phyloP scores from a whole-genome alignment of 2,888 invertebrate species.

The Idaea dimidiata region DNA sequence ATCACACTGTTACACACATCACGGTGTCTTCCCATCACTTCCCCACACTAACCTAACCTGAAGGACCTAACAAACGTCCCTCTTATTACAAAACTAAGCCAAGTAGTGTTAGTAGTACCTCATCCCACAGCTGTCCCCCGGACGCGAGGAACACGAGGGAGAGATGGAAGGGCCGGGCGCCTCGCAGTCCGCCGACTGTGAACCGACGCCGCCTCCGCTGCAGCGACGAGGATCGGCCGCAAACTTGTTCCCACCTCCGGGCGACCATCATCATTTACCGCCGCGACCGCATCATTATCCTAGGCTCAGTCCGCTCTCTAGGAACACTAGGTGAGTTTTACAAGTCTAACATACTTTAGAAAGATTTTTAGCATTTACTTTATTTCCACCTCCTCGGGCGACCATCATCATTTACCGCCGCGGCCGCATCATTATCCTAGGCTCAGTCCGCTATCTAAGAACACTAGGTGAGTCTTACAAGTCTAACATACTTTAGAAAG shows the following conservation, averaged over 20 bases:
- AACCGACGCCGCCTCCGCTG: conserved; percentile 92
- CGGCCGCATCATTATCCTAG: conserved; percentile 83
- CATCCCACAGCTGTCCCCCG: conserved; percentile 86
- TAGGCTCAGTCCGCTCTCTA: conserved; percentile 90
- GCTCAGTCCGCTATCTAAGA: conserved; percentile 91
- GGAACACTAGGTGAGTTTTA: conserved; percentile 76
- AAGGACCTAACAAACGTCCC: too few species aligned
- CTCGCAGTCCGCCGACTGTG: conserved; percentile 95
- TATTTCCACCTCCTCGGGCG: conserved; percentile 89
- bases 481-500: neutral
- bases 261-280: conserved; percentile 63
- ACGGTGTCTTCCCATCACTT: too few species aligned
- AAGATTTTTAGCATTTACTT: too few species aligned
- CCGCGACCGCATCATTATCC: conserved; percentile 82
- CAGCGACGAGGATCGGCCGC: conserved; percentile 92
- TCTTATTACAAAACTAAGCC: conserved; percentile 6
- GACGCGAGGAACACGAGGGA: conserved; percentile 91
- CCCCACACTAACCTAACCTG: too few species aligned
- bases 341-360: neutral
- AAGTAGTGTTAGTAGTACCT: conserved; percentile 27
- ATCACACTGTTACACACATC: too few species aligned
- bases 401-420: conserved; percentile 68
- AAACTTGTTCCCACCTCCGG: conserved; percentile 91
- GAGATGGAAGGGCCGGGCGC: conserved; percentile 95
- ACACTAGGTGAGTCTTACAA: conserved; percentile 59